These are phyloP conservation scores for Diarsia rubi DNA, from an alignment of 2,888 invertebrate species.

Conservation along the genomic window DNA sequence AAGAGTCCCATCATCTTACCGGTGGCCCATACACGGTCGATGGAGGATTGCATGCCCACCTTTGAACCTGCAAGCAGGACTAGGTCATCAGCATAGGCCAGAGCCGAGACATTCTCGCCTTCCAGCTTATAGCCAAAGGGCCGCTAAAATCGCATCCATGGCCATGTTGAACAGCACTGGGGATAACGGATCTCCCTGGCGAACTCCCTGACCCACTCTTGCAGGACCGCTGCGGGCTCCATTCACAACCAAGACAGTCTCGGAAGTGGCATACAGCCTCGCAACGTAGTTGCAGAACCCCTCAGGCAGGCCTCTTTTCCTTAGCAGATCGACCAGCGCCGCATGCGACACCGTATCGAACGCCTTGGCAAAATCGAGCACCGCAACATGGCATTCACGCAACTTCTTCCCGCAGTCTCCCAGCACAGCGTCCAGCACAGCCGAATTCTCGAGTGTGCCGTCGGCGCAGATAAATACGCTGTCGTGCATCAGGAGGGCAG, in stretches of 20 bases:
- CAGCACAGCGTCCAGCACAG: slow-evolving; percentile 67
- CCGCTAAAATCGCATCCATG: too few species aligned
- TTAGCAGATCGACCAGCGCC: slow-evolving; percentile 65
- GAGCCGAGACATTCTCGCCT: too few species aligned
- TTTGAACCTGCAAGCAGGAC: slow-evolving; percentile 71
- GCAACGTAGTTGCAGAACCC: slow-evolving; percentile 71
- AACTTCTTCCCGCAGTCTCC: slow-evolving; percentile 52
- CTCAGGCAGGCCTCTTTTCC: slow-evolving; percentile 71
- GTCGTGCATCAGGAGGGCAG: slow-evolving; percentile 64
- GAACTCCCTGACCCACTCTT: slow-evolving; percentile 73
- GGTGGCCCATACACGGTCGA: slow-evolving; percentile 45
- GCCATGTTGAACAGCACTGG: slow-evolving; percentile 74
- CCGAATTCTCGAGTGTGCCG: slow-evolving; percentile 75
- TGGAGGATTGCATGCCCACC: slow-evolving; percentile 69
- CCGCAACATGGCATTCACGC: slow-evolving; percentile 74
- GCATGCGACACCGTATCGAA: slow-evolving; percentile 77
- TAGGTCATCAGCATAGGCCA: slow-evolving; percentile 80
- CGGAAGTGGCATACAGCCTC: slow-evolving; percentile 71
- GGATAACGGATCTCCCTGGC: slow-evolving; percentile 80
- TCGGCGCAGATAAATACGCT: slow-evolving; percentile 71
- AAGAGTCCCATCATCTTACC: slow-evolving; percentile 29
- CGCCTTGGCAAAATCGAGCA: slow-evolving; percentile 82
- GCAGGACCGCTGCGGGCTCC: slow-evolving; percentile 58
- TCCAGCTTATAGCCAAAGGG: too few species aligned
- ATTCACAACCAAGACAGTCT: slow-evolving; percentile 54